Percentiles rank a stretch among this genome's conserved stretches.
Conservation (phyloP, 2,888 invertebrate species). For the Pteria penguin region DNA sequence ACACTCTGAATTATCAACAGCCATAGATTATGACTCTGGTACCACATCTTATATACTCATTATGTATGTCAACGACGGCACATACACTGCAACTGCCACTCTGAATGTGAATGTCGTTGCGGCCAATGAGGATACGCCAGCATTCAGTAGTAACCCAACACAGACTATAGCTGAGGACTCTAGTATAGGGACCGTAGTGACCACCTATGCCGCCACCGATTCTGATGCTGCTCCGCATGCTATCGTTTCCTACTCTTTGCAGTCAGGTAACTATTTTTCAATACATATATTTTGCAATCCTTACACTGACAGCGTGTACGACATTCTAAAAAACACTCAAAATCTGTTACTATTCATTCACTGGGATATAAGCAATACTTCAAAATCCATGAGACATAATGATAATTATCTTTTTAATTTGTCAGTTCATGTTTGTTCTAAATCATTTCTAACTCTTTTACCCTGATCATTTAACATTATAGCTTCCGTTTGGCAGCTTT, state of each 20-base stretch:
- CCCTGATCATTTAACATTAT: too few relatives aligned
- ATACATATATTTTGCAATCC: too few relatives aligned
- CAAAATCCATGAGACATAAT: too few relatives aligned
- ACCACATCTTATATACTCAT: conserved; percentile 55
- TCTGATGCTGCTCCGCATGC: conserved; percentile 55
- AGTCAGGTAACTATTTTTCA: not conserved
- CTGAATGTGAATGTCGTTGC: conserved; percentile 58
- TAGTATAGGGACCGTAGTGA: conserved; percentile 40
- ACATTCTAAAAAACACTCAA: too few relatives aligned
- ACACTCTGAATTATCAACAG: conserved; percentile 30
- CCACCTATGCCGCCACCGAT: conserved; percentile 55
- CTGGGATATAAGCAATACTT: too few relatives aligned
- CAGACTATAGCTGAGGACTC: conserved; percentile 49
- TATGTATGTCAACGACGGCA: conserved; percentile 59
- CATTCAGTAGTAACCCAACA: conserved; percentile 46
- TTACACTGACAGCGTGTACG: too few relatives aligned
- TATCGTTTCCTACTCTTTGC: conserved; percentile 22
- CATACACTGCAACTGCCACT: conserved; percentile 42
- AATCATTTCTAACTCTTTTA: too few relatives aligned
- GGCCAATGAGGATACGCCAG: conserved; percentile 67
- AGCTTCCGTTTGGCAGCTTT: too few relatives aligned
- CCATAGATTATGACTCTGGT: conserved; percentile 66
- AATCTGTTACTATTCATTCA: too few relatives aligned
- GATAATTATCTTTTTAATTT: too few relatives aligned
- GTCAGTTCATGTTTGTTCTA: too few relatives aligned